Base-by-base conservation (phyloP, 2,113 vertebrate genomes). In the Macheiramphus alcinus region DNA sequence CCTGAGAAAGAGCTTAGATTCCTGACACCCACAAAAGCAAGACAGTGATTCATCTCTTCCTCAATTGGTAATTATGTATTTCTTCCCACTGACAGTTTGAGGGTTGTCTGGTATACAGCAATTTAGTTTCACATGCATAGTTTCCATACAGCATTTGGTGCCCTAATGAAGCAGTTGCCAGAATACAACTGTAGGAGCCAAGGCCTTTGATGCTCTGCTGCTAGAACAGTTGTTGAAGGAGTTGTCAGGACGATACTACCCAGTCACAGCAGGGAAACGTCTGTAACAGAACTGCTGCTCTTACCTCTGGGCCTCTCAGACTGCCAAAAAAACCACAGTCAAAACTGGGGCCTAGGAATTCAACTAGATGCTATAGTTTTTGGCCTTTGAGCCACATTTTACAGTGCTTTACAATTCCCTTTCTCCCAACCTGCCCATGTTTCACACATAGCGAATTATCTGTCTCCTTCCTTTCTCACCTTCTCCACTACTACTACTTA, bases 211-310 rank as follows among this genome's bases (percentile, higher is more conserved):
- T 38, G 47, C 18, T 53, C 42, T 50, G 75, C 70, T 72, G 63
- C 32, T 36, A 8, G 15, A 65, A 26, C 1, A 74, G 42, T 6
- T 52, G 23, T 10, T 20, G 45, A 10, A 81, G 66, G 45, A 66
- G 52, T 5, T 42, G 36, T 50, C 59, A 34, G 13, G 47, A 58
- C 10, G 25, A 34, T 11, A n/a, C 14, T 6, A 13, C 21, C 4
- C 27, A 48, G 22, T 29, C 42, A 16, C n/a, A 38, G 68, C 3
- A 0, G n/a, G 27, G 50, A 66, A 86, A 72, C 0, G 0, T 10
- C 76, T 21, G 21, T 7, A n/a, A 29, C 26, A 40, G 40, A 61
- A 61, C 58, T 38, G 66, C n/a, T 62, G 26, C 36, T 85, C 56
- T 34, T 65, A 59, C 38, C 38, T 70, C 55, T 38, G 48, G 11